Percentiles rank a stretch among this genome's conserved stretches.
These are phyloP conservation scores for Crypturellus tataupa DNA, from an alignment of 2,797 vertebrate species.

Conservation along the genomic window DNA sequence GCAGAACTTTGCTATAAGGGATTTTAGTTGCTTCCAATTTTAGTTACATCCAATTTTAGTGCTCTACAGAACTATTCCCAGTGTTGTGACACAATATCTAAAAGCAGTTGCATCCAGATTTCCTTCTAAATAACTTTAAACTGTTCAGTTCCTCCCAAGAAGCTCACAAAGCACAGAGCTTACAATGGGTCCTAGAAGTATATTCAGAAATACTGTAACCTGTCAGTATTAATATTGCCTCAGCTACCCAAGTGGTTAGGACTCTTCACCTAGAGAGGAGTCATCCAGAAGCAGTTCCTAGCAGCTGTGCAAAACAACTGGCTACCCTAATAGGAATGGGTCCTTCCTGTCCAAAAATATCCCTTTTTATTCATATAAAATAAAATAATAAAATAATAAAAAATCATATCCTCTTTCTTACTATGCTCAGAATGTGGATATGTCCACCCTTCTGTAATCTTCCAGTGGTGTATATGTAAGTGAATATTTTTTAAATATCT, in stretches of 20 bases:
- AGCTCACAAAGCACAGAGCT: not conserved
- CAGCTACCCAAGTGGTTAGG: not conserved
- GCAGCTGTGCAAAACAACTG: not conserved
- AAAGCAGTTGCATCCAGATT: not conserved
- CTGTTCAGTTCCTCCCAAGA: not conserved
- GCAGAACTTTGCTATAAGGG: not conserved
- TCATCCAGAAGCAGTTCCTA: not conserved
- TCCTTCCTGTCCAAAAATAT: not conserved
- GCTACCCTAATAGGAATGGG: not conserved
- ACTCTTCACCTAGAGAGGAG: not conserved
- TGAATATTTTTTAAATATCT: not conserved
- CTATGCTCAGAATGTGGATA: not conserved
- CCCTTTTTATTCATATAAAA: not conserved
- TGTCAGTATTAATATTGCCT: not conserved
- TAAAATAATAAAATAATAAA: not conserved
- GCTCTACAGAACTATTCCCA: not conserved
- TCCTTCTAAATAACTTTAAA: not conserved
- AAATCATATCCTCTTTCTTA: not conserved
- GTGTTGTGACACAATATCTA: not conserved
- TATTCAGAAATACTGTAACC: not conserved
- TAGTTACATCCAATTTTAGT: not conserved
- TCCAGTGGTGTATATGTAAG: not conserved
- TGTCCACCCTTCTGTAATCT: not conserved
- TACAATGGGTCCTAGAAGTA: not conserved
- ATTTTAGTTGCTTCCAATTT: not conserved